A percentile compares a stretch with the other conserved stretches of the same genome.
phyloP scores from a whole-genome alignment of 2,113 vertebrate genomes.

The Paramormyrops kingsleyae region DNA sequence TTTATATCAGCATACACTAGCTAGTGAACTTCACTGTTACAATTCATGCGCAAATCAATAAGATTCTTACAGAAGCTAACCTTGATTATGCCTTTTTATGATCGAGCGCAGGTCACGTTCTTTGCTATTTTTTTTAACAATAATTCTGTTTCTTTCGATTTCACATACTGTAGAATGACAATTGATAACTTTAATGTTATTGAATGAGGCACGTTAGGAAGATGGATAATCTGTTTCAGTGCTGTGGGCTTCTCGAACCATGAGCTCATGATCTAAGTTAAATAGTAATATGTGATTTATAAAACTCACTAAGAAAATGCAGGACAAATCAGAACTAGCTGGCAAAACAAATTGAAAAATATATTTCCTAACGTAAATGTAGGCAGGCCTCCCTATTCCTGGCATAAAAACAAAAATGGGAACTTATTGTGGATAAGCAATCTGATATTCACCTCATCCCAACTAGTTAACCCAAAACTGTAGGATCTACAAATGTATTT shows the following conservation, averaged over 20 bases:
- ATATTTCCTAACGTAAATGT: neutral
- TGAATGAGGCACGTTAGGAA: neutral
- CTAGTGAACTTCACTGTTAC: neutral
- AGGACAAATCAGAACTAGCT: neutral
- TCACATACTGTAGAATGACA: neutral
- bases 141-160: too few species aligned
- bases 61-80: neutral
- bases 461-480: conserved; percentile 60
- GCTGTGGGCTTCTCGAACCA: neutral
- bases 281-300: neutral
- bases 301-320: neutral
- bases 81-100: neutral
- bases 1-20: neutral
- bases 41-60: neutral
- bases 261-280: neutral
- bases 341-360: neutral
- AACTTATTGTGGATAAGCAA: conserved; percentile 39
- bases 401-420: neutral
- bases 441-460: conserved; percentile 49
- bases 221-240: neutral
- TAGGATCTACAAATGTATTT: conserved; percentile 66
- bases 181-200: neutral
- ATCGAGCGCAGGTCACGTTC: neutral
- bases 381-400: neutral
- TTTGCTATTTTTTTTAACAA: neutral